These are phyloP conservation scores for Amblyjoppa fuscipennis DNA, from an alignment of 2,888 invertebrate species.

Conservation along the genomic window DNA sequence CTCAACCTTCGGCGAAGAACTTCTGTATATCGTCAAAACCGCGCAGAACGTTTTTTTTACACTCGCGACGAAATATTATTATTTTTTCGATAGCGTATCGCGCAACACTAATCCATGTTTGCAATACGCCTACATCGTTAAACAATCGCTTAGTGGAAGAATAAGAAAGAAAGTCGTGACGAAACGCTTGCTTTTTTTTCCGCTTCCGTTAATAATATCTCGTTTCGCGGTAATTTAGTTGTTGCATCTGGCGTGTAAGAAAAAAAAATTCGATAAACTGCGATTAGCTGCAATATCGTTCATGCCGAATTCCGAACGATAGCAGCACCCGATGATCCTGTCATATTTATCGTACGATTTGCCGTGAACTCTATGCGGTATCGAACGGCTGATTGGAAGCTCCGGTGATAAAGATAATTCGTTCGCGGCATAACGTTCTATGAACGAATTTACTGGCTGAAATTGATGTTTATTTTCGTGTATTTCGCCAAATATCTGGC, in stretches of 20 bases:
- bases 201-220: neutral
- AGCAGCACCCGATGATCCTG: neutral
- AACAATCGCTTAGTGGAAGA: neutral
- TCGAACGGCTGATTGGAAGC: neutral
- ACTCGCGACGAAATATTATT: neutral
- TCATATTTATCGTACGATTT: conserved; percentile 38
- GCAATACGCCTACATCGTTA: neutral
- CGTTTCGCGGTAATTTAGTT: neutral
- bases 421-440: neutral
- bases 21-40: neutral
- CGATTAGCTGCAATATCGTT: neutral
- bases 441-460: neutral
- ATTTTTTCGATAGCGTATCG: neutral
- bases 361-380: conserved; percentile 10
- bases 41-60: neutral
- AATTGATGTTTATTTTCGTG: conserved; percentile 2
- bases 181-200: neutral
- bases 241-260: neutral
- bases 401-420: conserved; percentile 5
- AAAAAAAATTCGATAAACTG: neutral
- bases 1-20: neutral
- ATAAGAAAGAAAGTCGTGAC: neutral
- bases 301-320: neutral
- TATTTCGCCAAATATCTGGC: neutral
- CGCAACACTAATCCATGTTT: neutral